Evolutionary conservation across 2,888 invertebrate genomes (phyloP).

Genomic region (Darwinula stevensoni): DNA sequence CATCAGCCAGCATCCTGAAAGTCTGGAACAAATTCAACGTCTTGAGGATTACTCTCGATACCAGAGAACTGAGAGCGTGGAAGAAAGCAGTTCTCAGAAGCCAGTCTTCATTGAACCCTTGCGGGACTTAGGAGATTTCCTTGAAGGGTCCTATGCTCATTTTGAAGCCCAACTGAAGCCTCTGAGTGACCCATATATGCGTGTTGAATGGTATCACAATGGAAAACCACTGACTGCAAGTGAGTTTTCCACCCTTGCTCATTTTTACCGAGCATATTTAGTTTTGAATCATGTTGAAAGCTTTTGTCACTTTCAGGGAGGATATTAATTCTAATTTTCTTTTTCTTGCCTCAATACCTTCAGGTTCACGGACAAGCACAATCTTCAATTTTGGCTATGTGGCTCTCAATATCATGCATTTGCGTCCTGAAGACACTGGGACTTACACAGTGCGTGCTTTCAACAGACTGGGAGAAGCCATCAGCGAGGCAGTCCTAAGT

Average conservation of each 20-base stretch:
- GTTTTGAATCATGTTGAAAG: too few species aligned
- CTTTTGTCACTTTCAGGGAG: too few species aligned
- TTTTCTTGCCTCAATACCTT: too few species aligned
- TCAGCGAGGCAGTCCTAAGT: constrained; percentile 32
- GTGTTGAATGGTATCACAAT: constrained; percentile 51
- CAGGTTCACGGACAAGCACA: constrained; percentile 66
- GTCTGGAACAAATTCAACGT: constrained; percentile 64
- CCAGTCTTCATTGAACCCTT: constrained; percentile 66
- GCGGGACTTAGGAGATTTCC: constrained; percentile 51
- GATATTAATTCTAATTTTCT: too few species aligned
- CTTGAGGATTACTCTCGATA: constrained; percentile 39
- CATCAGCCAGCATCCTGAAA: constrained; percentile 67
- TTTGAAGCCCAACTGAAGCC: constrained; percentile 76
- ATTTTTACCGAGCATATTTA: too few species aligned
- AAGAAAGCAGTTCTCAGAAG: constrained; percentile 39
- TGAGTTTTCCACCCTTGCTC: too few species aligned
- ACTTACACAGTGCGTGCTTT: constrained; percentile 72
- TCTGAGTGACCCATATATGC: constrained; percentile 72
- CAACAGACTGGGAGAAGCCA: constrained; percentile 65
- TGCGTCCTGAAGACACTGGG: constrained; percentile 92
- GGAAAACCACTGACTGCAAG: constrained; percentile 83
- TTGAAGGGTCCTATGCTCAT: constrained; percentile 70
- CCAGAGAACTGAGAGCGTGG: constrained; percentile 42
- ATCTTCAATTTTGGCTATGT: constrained; percentile 98
- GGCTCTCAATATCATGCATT: constrained; percentile 90